These are phyloP conservation scores for Plectrocnemia conspersa DNA, from an alignment of 1,140 invertebrate genomes.

Conservation along the genomic window DNA sequence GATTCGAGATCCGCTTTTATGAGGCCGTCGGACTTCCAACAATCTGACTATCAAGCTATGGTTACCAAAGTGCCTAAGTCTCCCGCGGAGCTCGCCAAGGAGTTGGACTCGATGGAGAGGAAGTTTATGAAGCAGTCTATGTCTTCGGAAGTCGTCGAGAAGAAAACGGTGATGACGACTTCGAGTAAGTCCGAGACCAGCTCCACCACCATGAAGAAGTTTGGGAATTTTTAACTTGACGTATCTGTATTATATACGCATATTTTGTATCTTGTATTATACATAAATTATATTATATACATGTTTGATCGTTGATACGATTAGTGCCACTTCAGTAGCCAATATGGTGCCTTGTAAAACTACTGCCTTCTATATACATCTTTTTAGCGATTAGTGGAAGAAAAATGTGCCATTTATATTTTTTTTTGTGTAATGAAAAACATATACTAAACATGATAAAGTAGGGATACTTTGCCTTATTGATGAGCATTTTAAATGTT, in stretches of 20 bases:
- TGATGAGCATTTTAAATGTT: conserved; percentile 17
- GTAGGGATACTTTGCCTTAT: not conserved
- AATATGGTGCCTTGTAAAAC: not conserved
- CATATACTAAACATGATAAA: not conserved
- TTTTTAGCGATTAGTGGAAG: no score
- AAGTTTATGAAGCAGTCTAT: conserved; percentile 49
- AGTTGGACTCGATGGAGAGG: conserved; percentile 46
- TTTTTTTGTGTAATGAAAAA: not conserved
- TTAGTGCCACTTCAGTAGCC: not conserved
- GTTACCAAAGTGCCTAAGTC: conserved; percentile 40
- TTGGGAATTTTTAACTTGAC: conserved; percentile 45
- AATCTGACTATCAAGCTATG: conserved; percentile 41
- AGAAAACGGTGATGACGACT: conserved; percentile 50
- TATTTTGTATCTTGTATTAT: not conserved
- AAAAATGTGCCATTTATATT: not conserved
- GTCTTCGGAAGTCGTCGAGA: conserved; percentile 48
- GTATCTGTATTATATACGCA: not conserved
- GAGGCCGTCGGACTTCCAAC: conserved; percentile 47
- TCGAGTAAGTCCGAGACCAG: conserved; percentile 50
- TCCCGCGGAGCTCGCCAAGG: conserved; percentile 44
- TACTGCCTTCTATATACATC: not conserved
- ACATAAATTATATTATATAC: not conserved
- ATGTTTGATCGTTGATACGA: not conserved
- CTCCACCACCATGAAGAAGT: conserved; percentile 51
- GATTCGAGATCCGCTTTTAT: conserved; percentile 41